These are phyloP conservation scores for Diacarnus erythraeanus DNA, from an alignment of 37 sponge, comb jelly and placozoan genomes.

Conservation along the genomic window DNA sequence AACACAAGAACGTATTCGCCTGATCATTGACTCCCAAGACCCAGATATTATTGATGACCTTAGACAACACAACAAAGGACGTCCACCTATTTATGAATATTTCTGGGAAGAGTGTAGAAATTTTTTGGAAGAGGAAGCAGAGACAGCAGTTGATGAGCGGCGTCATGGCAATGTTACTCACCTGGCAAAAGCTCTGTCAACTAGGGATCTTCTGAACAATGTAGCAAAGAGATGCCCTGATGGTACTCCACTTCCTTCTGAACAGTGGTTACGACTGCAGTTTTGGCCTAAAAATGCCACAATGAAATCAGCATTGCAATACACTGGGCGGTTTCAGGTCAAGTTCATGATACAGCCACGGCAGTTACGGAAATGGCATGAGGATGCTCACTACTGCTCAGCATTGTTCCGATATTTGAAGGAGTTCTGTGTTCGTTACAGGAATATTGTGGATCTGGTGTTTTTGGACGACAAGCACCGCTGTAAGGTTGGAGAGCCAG, in stretches of 20 bases:
- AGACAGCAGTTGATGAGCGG: constrained; percentile 50
- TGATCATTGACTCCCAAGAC: constrained; percentile 2
- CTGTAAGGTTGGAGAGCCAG: constrained; percentile 23
- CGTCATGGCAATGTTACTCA: constrained; percentile 35
- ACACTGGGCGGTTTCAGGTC: constrained; percentile 32
- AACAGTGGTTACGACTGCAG: constrained; percentile 30
- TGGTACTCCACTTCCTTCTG: constrained; percentile 9
- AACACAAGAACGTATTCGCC: neutral
- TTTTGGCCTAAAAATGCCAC: constrained; percentile 48
- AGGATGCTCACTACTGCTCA: constrained; percentile 29
- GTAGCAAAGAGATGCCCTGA: neutral
- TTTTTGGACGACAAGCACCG: constrained; percentile 14
- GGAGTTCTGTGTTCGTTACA: no score
- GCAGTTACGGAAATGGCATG: constrained; percentile 39
- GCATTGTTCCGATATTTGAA: constrained; percentile 10
- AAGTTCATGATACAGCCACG: constrained; percentile 38
- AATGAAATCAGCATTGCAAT: constrained; percentile 25
- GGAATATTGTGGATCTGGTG: neutral
- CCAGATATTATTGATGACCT: constrained; percentile 21
- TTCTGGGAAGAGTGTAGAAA: constrained; percentile 4
- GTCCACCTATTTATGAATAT: neutral
- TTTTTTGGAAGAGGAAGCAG: constrained; percentile 30
- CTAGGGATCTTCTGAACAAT: constrained; percentile 5
- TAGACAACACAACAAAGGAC: neutral
- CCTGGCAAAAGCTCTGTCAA: constrained; percentile 23